A percentile compares a stretch with the other conserved stretches of the same genome.
phyloP scores from a whole-genome alignment of 2,113 vertebrate genomes.

The Oreocharis arfaki region DNA sequence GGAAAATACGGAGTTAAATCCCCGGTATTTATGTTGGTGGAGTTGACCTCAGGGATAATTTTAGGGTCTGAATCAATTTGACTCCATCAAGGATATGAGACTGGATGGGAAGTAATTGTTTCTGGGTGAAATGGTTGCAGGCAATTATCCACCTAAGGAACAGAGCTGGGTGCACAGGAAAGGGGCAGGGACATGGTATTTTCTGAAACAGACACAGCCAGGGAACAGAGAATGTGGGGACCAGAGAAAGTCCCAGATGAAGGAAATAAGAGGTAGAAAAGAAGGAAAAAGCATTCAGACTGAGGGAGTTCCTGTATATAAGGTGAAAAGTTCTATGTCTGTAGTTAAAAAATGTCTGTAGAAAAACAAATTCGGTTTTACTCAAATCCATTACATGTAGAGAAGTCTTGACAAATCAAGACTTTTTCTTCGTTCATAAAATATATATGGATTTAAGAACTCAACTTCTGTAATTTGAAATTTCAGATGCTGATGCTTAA shows the following conservation, averaged over 20 bases:
- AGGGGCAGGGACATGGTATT: too few relatives aligned
- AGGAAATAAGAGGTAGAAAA: background rate
- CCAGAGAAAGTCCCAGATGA: background rate
- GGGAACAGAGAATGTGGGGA: background rate
- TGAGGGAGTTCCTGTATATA: background rate
- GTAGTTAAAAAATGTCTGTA: background rate
- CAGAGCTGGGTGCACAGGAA: background rate
- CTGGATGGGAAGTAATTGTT: background rate
- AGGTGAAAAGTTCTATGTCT: background rate
- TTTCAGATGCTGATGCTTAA: background rate
- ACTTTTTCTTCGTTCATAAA: background rate
- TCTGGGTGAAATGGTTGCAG: background rate
- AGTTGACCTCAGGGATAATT: background rate
- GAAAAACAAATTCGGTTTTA: background rate
- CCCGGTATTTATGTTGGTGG: background rate
- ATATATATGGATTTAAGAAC: background rate
- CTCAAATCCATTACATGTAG: background rate
- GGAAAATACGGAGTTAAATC: background rate
- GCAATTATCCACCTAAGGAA: background rate
- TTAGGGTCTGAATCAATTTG: background rate
- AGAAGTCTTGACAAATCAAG: background rate
- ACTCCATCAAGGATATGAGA: background rate
- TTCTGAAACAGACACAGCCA: background rate
- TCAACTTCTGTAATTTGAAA: background rate
- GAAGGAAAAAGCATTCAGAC: background rate